These are phyloP conservation scores for Murina feae DNA, from an alignment of 2,113 vertebrate genomes.

Conservation along the genomic window DNA sequence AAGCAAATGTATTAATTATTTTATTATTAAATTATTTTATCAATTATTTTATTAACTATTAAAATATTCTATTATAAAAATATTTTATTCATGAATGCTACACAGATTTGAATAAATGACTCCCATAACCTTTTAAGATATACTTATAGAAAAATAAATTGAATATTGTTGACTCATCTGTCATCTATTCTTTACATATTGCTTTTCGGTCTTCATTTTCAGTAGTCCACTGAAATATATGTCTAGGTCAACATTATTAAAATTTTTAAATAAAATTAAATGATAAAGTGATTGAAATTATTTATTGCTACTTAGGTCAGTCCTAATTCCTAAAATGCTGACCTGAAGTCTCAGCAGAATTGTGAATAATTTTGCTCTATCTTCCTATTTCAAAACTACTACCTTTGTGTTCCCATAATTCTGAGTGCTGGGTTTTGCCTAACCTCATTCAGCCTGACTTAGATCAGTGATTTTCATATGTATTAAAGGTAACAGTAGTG, in stretches of 20 bases:
- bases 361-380: not conserved
- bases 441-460: not conserved
- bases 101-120: not conserved
- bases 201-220: constrained; percentile 21
- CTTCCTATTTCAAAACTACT: not conserved
- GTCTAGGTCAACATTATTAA: not conserved
- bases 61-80: not conserved
- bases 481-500: not conserved
- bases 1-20: not conserved
- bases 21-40: not conserved
- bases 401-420: not conserved
- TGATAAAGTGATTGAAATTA: not conserved
- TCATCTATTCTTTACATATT: not conserved
- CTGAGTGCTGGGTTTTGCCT: not conserved
- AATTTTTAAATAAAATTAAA: constrained; percentile 1
- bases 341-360: not conserved
- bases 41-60: not conserved
- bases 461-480: not conserved
- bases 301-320: not conserved
- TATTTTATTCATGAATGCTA: not conserved
- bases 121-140: not conserved
- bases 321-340: not conserved
- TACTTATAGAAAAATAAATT: not conserved
- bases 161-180: not conserved
- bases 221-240: not conserved